A percentile compares a stretch with the other conserved stretches of the same genome.
These are phyloP conservation scores for Homarus gammarus DNA, from an alignment of 2,888 invertebrate genomes.

Conservation along the genomic window DNA sequence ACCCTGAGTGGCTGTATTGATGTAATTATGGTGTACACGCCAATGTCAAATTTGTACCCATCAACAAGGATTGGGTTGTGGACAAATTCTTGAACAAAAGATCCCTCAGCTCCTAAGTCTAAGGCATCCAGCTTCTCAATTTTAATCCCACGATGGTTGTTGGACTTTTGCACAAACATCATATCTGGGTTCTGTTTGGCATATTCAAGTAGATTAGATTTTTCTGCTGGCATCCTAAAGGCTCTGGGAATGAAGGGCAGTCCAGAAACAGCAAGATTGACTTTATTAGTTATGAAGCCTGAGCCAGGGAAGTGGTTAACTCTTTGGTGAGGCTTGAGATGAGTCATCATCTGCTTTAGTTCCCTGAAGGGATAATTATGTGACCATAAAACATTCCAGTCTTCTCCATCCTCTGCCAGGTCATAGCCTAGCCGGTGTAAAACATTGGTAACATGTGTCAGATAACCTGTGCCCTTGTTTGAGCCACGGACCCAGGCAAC, in stretches of 20 bases:
- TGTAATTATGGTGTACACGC: conserved; percentile 94
- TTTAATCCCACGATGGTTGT: conserved; percentile 92
- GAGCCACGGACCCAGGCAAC: conserved; percentile 70
- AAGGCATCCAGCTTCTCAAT: conserved; percentile 86
- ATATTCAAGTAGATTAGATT: conserved; percentile 85
- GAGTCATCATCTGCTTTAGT: conserved; percentile 79
- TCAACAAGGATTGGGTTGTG: conserved; percentile 93
- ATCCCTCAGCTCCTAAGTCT: conserved; percentile 85
- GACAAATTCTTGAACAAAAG: conserved; percentile 95
- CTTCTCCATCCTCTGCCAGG: conserved; percentile 80
- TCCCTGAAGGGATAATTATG: conserved; percentile 93
- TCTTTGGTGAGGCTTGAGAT: conserved; percentile 77
- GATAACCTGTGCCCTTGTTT: conserved; percentile 83
- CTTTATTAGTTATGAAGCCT: conserved; percentile 95
- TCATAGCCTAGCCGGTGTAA: conserved; percentile 87
- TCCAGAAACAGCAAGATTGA: conserved; percentile 89
- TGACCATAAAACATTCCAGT: conserved; percentile 95
- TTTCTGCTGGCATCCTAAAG: conserved; percentile 89
- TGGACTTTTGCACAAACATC: conserved; percentile 94
- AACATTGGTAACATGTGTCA: conserved; percentile 90
- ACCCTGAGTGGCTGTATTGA: conserved; percentile 93
- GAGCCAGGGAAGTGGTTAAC: conserved; percentile 97
- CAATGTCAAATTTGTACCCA: conserved; percentile 97
- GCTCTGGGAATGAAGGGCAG: conserved; percentile 91
- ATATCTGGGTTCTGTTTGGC: conserved; percentile 84